A percentile compares a stretch with the other conserved stretches of the same genome.
These are phyloP conservation scores for Sialis lutaria DNA, from an alignment of 2,888 invertebrate genomes.

Conservation along the genomic window DNA sequence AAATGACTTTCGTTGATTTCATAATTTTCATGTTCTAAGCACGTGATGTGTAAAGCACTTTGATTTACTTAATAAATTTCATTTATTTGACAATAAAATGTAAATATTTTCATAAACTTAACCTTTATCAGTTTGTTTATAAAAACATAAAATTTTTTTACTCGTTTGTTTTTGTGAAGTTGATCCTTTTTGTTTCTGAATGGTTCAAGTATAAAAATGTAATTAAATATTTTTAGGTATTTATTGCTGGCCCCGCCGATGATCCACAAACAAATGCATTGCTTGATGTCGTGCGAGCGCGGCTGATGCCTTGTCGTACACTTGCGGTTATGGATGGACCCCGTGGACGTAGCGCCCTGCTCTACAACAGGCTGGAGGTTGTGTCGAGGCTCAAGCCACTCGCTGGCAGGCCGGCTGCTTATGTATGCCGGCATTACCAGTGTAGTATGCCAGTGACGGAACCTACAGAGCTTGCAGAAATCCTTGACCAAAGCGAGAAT, in stretches of 20 bases:
- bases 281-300: conserved; percentile 42
- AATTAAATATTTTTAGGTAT: conserved; percentile 30
- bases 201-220: background rate
- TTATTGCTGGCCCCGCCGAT: conserved; percentile 44
- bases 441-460: conserved; percentile 60
- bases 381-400: conserved; percentile 33
- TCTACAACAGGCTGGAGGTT: conserved; percentile 21
- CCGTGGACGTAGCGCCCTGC: conserved; percentile 16
- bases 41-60: too few species aligned
- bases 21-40: too few species aligned
- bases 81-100: too few species aligned
- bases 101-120: too few species aligned
- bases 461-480: conserved; percentile 38
- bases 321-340: conserved; percentile 38
- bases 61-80: too few species aligned
- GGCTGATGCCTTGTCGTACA: conserved; percentile 49
- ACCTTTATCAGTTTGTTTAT: background rate
- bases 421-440: conserved; percentile 59
- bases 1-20: too few species aligned
- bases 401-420: conserved; percentile 49
- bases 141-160: background rate
- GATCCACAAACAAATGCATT: conserved; percentile 49
- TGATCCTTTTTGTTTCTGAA: background rate
- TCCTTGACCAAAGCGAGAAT: conserved; percentile 28
- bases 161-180: background rate